Base-by-base conservation (phyloP, 2,113 vertebrate genomes). In the Sialia sialis region DNA sequence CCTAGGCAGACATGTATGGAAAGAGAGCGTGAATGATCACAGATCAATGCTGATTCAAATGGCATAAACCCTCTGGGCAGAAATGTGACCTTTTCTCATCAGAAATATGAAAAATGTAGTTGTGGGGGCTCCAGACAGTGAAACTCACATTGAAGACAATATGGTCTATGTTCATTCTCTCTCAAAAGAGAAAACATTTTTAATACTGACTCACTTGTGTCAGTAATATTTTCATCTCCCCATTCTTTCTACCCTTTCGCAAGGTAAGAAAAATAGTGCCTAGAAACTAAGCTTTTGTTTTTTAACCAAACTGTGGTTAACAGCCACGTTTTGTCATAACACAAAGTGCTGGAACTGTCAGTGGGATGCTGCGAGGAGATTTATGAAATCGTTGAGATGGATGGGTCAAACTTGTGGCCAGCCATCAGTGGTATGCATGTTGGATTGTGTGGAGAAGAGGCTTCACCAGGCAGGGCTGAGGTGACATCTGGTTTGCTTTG, bases 171-270 rank as follows among this genome's bases (percentile, higher is more conserved):
- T 56, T 76, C 49, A 44, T 87, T 94, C 69, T 87, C 89, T 84
- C 66, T 89, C 80, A 56, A 66, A 84, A 92, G 78, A 64, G n/a
- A 95, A 89, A 94, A 89, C 56, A 92, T 94, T 93, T 89, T 83
- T 90, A 89, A 84, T 95, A 94, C 82, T 94, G 90, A 92, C 83
- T 96, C 81, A 79, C 56, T 94, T 62, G 20, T 94, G 87, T 88
- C 91, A 52, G 76, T 52, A 90, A 83, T 92, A 75, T 92, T 88
- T 94, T 94, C 77, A 87, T 89, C 81, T 94, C 48, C 39, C 68
- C 70, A 66, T 93, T 93, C 82, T 83, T 89, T 90, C 72, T 72
- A 74, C 67, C n/a, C 87, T 89, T 91, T 84, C 4, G 1, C 76
- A 89, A 93, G 69, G 89, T 93, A 90, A 91, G 92, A 92, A 91